phyloP scores from a whole-genome alignment of 2,888 invertebrate genomes.

The Apeira syringaria region DNA sequence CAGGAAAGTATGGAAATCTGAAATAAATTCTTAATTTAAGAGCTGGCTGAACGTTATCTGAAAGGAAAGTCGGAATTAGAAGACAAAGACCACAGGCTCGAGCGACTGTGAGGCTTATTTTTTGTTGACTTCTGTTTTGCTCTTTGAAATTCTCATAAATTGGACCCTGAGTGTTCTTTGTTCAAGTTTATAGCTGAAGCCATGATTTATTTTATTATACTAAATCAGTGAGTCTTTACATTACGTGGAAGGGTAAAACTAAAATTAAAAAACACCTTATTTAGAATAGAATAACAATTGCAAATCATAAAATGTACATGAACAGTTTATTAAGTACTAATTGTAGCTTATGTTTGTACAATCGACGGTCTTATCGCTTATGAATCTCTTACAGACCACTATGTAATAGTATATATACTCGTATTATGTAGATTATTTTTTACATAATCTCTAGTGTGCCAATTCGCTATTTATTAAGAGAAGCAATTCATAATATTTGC shows the following conservation, averaged over 20 bases:
- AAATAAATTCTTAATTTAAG: constrained; percentile 81
- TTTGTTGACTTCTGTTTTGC: constrained; percentile 65
- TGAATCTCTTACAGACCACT: no score
- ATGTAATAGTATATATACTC: no score
- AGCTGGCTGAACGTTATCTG: constrained; percentile 76
- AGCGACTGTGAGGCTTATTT: constrained; percentile 57
- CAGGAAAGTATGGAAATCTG: constrained; percentile 76
- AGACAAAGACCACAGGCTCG: constrained; percentile 64
- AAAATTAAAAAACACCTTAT: background rate
- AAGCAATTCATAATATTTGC: no score
- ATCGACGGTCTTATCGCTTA: no score
- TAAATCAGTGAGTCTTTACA: constrained; percentile 21
- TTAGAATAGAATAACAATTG: no score
- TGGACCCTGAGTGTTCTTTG: constrained; percentile 46
- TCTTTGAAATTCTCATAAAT: constrained; percentile 58
- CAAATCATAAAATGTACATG: no score
- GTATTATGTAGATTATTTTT: no score
- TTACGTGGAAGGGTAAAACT: constrained; percentile 5
- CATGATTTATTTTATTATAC: constrained; percentile 27
- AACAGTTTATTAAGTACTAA: no score
- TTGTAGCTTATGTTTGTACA: no score
- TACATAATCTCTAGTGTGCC: no score
- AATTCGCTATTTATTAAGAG: no score
- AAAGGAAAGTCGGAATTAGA: constrained; percentile 75
- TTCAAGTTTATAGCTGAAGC: constrained; percentile 36